These are phyloP conservation scores for Conomelus anceps DNA, from an alignment of 2,888 invertebrate species.

Conservation along the genomic window DNA sequence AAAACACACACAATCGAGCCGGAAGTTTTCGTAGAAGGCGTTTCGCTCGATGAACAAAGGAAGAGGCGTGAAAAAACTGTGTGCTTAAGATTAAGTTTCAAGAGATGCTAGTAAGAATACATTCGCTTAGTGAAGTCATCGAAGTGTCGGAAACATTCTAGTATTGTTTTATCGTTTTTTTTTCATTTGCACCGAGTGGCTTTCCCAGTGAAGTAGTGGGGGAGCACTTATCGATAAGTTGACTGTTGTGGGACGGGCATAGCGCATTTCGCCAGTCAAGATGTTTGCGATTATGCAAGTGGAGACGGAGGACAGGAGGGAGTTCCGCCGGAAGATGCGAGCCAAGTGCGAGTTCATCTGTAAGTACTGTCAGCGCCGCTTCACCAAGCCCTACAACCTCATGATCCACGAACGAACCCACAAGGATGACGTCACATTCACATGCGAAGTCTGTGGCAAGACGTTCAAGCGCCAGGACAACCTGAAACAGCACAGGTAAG, in stretches of 20 bases:
- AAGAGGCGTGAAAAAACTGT: background rate
- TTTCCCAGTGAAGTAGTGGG: too few species aligned
- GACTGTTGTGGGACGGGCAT: too few species aligned
- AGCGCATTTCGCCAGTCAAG: conserved; percentile 43
- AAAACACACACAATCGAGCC: background rate
- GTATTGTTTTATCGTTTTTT: background rate
- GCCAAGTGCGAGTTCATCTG: conserved; percentile 95
- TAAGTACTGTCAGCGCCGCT: conserved; percentile 94
- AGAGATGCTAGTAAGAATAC: background rate
- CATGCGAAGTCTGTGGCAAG: conserved; percentile 96
- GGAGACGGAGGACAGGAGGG: conserved; percentile 78
- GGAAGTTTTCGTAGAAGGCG: background rate
- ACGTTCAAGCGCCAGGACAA: conserved; percentile 97
- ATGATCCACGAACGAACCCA: conserved; percentile 98
- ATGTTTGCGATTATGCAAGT: conserved; percentile 89
- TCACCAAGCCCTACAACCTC: conserved; percentile 97
- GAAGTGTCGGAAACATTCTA: background rate
- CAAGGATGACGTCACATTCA: conserved; percentile 93
- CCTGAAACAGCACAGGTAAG: conserved; percentile 87
- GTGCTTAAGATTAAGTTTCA: background rate
- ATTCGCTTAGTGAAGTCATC: background rate
- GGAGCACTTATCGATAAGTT: background rate
- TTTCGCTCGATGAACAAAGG: background rate
- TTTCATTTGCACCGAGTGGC: background rate
- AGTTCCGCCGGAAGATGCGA: conserved; percentile 81